Base-by-base conservation (phyloP, 2,888 invertebrate genomes). In the Patella depressa region DNA sequence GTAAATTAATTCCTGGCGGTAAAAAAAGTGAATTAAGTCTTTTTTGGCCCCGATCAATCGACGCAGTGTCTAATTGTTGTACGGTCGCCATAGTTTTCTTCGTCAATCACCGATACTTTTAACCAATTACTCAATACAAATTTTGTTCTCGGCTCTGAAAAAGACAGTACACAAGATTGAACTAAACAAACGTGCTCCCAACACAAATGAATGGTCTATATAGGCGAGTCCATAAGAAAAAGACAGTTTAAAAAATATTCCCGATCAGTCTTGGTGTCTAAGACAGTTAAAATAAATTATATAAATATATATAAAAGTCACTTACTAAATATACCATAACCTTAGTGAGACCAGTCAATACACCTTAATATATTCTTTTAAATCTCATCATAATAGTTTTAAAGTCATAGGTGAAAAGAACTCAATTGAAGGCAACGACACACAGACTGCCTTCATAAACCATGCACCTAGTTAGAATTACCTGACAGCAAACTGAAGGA, bases 11-110 rank as follows among this genome's bases (percentile, higher is more conserved):
- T 5, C 84, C 83, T 14, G 83, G 85, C 2, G 86, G 86, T 45
- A 82, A 79, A 75, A 88, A 87, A 65, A 88, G 81, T n/a, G 87
- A 85, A 17, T 86, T 85, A 53, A 88, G 82, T 29, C 88, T 81
- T 45, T 83, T 84, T 80, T 81, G 86, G 1, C 87, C 88, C 19
- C 88, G 74, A 71, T 85, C 86, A 65, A 82, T 79, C 19, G 73
- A 74, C n/a, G 80, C 79, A 9, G 80, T 77, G 4, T 82, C 81
- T 0, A 75, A 65, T 53, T 45, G 72, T 45, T 45, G 53, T 14
- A 79, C 11, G 54, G 77, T 78, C 55, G 75, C 78, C 83, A 82
- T 81, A 57, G 24, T 74, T 24, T 65, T 65, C 9, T 65, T 19
- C 14, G 24, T 65, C 24, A 24, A 65, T 65, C 65, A 65, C 65